Evolutionary conservation across 2,797 vertebrate genomes (phyloP).

Genomic region (Odontamblyopus rebecca): DNA sequence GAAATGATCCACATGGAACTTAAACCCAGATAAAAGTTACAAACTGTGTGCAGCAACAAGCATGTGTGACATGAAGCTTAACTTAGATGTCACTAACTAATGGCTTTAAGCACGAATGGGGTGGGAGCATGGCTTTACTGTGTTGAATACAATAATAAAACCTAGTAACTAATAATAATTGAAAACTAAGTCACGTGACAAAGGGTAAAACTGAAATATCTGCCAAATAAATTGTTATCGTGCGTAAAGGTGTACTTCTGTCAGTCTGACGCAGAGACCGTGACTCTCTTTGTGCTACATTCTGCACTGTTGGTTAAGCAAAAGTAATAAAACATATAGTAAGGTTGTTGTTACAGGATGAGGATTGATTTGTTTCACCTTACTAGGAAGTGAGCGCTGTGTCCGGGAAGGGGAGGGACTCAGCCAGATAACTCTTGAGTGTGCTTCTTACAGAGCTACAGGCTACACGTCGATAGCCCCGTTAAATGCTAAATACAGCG

Average conservation of each 20-base stretch:
- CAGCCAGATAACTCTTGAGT: conserved; percentile 58
- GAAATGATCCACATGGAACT: conserved; percentile 47
- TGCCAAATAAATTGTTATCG: not conserved
- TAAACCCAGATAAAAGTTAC: conserved; percentile 45
- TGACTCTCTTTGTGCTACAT: not conserved
- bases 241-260: conserved; percentile 14
- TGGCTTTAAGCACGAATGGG: conserved; percentile 1
- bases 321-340: not conserved
- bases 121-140: not conserved
- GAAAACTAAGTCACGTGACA: conserved; percentile 21
- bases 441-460: conserved; percentile 51
- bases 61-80: not conserved
- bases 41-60: conserved; percentile 29
- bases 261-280: conserved; percentile 37
- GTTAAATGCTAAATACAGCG: not conserved
- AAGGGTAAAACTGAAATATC: not conserved
- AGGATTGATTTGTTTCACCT: conserved; percentile 95
- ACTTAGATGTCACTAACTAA: conserved; percentile 24
- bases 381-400: conserved; percentile 91
- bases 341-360: conserved; percentile 62
- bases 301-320: not conserved
- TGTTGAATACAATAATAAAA: not conserved
- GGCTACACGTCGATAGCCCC: conserved; percentile 15
- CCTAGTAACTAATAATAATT: not conserved
- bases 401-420: conserved; percentile 96